Evolutionary conservation across 35 echinoderm and acorn worm species (phyloP).

Genomic region (Apostichopus japonicus): DNA sequence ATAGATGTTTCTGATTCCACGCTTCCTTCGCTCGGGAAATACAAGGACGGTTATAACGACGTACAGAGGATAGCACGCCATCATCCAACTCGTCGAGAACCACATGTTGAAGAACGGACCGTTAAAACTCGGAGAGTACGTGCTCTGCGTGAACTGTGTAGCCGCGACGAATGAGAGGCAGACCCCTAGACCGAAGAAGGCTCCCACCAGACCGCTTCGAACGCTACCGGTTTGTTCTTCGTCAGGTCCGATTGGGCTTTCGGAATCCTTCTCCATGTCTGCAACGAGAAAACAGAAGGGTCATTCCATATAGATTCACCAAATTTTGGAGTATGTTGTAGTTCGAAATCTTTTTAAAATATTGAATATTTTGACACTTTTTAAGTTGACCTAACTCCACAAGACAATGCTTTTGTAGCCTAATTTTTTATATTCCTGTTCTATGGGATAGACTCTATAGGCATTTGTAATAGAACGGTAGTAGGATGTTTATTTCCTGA

Average conservation of each 20-base stretch:
- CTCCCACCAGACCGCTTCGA: constrained; percentile 72
- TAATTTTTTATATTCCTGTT: too few species aligned
- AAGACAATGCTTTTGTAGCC: too few species aligned
- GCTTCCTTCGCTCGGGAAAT: constrained; percentile 55
- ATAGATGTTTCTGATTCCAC: constrained; percentile 61
- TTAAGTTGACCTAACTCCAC: too few species aligned
- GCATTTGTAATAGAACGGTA: too few species aligned
- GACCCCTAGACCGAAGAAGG: constrained; percentile 82
- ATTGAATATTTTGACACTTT: too few species aligned
- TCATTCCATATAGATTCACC: too few species aligned
- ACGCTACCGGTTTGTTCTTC: constrained; percentile 18
- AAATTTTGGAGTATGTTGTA: too few species aligned
- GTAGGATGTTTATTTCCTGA: too few species aligned
- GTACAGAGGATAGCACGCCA: constrained; percentile 89
- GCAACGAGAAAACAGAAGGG: background rate
- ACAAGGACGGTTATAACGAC: constrained; percentile 66
- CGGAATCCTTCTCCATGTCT: background rate
- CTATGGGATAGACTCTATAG: too few species aligned
- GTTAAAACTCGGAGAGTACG: constrained; percentile 82
- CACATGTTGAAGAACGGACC: constrained; percentile 89
- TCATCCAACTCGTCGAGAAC: constrained; percentile 95
- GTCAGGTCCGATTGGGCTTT: background rate
- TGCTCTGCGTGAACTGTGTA: constrained; percentile 92
- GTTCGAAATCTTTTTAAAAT: too few species aligned
- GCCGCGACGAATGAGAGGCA: constrained; percentile 89